Base-by-base conservation (phyloP, 2,113 vertebrate species). In the Bubo bubo region DNA sequence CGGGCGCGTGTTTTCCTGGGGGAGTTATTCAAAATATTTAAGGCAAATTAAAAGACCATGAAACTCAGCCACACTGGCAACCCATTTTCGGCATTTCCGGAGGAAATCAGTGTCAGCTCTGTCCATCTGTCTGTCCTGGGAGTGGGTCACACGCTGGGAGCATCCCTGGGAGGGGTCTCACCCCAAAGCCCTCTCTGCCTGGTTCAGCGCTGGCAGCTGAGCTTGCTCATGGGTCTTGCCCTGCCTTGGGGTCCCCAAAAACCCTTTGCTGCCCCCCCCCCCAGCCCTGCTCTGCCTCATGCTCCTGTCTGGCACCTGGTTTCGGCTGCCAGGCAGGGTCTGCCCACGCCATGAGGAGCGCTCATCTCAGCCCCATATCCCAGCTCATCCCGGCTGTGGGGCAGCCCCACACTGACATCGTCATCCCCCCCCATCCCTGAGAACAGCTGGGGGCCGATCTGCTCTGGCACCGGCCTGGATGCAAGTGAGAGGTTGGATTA, bases 301-400 rank as follows among this genome's bases (percentile, higher is more conserved):
- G 3, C 56, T 58, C 50, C 43, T 7, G 9, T 39, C 34, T 67
- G 5, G 37, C 0, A 5, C 52, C 41, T 0, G 1, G 14, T 11
- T 26, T 5, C 2, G 4, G 67, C 68, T 53, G 49, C 49, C 32
- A 34, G 19, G 56, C 56, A 34, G 21, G 50, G 56, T 12, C 56
- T 58, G 39, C 39, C 39, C 39, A 41, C 12, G 56, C 37, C 37
- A 2, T 8, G 37, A 39, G 59, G 55, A 70, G 55, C 56, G 2
- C 47, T 12, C 10, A 82, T 82, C 68, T 67, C 76, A 39, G 52
- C 13, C 52, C 63, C 45, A 5, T 24, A 15, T 8, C 86, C 79
- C 13, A 0, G 34, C 30, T 23, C 23, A 49, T 16, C 20, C 41
- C 11, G 0, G 27, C 58, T 12, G 58, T 7, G 28, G 79, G 24